These are phyloP conservation scores for Entomobrya proxima DNA, from an alignment of 2,888 invertebrate species.

Conservation along the genomic window DNA sequence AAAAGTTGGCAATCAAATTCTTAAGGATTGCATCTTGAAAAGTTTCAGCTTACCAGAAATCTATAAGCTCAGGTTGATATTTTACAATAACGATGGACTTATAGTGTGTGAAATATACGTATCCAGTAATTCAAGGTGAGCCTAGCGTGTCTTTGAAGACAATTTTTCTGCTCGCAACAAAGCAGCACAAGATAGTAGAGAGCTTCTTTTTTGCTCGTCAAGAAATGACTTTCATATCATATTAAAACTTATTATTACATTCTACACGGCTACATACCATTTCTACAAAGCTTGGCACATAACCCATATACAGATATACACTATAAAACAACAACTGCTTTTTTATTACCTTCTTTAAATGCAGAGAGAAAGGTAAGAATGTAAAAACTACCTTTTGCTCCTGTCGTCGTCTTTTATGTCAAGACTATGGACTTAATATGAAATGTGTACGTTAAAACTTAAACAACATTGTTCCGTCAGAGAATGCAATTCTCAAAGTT, in stretches of 20 bases:
- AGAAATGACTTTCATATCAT: conserved; percentile 7
- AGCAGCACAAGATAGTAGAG: neutral
- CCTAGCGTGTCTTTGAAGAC: neutral
- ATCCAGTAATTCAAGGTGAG: neutral
- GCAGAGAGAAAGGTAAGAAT: neutral
- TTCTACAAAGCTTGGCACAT: neutral
- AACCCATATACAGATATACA: neutral
- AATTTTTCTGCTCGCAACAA: conserved; percentile 29
- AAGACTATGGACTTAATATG: neutral
- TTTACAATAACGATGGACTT: too few species aligned
- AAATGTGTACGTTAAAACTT: neutral
- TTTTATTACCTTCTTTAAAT: conserved; percentile 43
- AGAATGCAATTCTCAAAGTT: conserved; percentile 50
- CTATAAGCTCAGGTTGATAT: neutral
- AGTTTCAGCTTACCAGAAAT: neutral
- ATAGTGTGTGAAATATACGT: too few species aligned
- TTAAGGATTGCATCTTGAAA: neutral
- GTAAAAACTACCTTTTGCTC: conserved; percentile 9
- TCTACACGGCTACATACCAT: neutral
- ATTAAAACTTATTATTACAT: conserved; percentile 12
- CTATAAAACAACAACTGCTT: conserved; percentile 55
- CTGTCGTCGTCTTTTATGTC: conserved; percentile 25
- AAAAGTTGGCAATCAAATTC: neutral
- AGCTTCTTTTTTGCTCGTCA: neutral
- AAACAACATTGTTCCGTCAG: conserved; percentile 38